These are phyloP conservation scores for Chaetorhynchus papuensis DNA, from an alignment of 2,113 vertebrate species.

Conservation along the genomic window DNA sequence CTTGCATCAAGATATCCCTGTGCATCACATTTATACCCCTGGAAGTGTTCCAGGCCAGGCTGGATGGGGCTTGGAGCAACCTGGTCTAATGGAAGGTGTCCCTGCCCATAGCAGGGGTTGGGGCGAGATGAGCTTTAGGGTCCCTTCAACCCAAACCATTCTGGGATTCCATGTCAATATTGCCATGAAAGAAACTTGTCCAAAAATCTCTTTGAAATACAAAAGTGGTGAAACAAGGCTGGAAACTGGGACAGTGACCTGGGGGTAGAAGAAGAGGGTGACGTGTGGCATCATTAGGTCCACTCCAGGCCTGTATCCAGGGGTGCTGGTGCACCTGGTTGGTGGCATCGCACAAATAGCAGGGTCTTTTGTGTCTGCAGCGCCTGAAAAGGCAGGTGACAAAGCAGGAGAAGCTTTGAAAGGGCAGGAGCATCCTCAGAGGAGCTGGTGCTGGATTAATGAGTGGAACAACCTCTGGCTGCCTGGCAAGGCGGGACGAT, in stretches of 20 bases:
- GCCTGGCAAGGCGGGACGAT: not conserved
- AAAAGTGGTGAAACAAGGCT: not conserved
- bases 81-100: not conserved
- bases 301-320: not conserved
- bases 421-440: not conserved
- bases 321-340: not conserved
- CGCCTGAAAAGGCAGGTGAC: not conserved
- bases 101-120: not conserved
- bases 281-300: fast-evolving
- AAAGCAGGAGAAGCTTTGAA: not conserved
- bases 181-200: not conserved
- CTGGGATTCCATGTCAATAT: not conserved
- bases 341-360: not conserved
- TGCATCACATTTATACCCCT: not conserved
- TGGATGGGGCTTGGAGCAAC: not conserved
- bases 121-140: not conserved
- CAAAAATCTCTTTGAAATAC: not conserved
- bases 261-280: not conserved
- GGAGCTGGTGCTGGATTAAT: not conserved
- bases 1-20: not conserved
- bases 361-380: not conserved
- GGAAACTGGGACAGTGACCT: not conserved
- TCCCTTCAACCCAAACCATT: not conserved
- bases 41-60: not conserved
- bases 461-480: not conserved